A percentile compares a stretch with the other conserved stretches of the same genome.
phyloP scores from a whole-genome alignment of 1,140 invertebrate species.

The Drosophila kepulauana region DNA sequence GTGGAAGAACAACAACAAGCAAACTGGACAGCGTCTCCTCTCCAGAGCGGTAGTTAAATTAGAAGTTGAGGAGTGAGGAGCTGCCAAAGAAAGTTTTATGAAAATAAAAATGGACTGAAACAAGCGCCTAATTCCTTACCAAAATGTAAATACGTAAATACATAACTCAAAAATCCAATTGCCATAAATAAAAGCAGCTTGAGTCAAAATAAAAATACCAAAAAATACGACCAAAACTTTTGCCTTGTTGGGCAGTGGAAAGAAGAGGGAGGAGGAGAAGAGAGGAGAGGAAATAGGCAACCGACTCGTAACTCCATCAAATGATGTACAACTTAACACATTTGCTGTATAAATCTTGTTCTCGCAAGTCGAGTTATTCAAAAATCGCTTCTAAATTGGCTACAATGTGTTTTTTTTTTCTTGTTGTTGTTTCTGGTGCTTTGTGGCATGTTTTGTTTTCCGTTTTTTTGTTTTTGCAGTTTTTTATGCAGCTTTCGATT shows the following conservation, averaged over 20 bases:
- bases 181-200: conserved; percentile 71
- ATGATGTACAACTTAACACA: conserved; percentile 84
- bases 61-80: conserved; percentile 1
- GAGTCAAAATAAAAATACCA: conserved; percentile 15
- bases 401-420: conserved; percentile 47
- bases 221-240: conserved; percentile 48
- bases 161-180: conserved; percentile 81
- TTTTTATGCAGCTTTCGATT: conserved; percentile 78
- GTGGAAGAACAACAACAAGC: not conserved
- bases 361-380: conserved; percentile 81
- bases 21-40: not conserved
- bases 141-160: conserved; percentile 44
- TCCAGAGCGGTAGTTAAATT: conserved; percentile 10
- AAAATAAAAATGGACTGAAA: conserved; percentile 10
- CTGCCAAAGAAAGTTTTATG: conserved; percentile 36
- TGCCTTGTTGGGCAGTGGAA: conserved; percentile 11
- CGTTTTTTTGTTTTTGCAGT: conserved; percentile 52
- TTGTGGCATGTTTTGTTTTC: conserved; percentile 47
- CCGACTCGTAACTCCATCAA: conserved; percentile 79
- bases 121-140: conserved; percentile 2
- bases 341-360: conserved; percentile 83
- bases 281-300: not conserved
- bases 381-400: conserved; percentile 84
- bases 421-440: conserved; percentile 24
- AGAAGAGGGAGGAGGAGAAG: not conserved